Base-by-base conservation (phyloP, 2,113 vertebrate species). In the Geococcyx californianus region DNA sequence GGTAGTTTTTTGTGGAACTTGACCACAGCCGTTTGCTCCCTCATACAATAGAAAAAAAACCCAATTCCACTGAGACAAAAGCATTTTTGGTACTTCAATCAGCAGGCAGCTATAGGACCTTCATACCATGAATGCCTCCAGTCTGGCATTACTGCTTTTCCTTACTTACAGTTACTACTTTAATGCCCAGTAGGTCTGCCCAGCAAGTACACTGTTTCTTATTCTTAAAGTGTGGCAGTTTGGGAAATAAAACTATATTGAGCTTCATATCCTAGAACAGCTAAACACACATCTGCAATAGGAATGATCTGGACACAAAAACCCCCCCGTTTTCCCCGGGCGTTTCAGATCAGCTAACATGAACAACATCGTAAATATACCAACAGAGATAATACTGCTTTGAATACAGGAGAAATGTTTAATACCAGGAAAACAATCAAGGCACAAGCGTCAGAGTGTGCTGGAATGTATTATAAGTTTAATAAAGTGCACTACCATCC, bases 351-450 rank as follows among this genome's bases (percentile, higher is more conserved):
- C 42, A 90, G 56, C 38, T 88, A 58, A 38, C 26, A 64, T 1
- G 9, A 81, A 59, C 20, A 51, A 3, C 20, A 67, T 13, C 25
- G 36, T 1, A 86, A 19, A 66, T 73, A 62, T 4, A 86, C 45
- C 34, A 42, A 44, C 5, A 49, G 25, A 66, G 21, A 58, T 16
- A 69, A 40, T 31, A 34, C 0, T 70, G 44, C 24, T 63, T 42
- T 10, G 59, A 89, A 77, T 28, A 51, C 10, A 81, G 16, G 6
- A 86, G 5, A 36, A 66, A 52, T 5, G 6, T 55, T 94, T 51
- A 64, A 38, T 28, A 54, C 0, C 2, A 55, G 29, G 31, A 63
- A 83, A 86, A 54, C 8, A 80, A 54, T 1, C 0, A 1, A 72
- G 33, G 16, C n/a, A 73, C 36, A 49, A 73, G 49, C 0, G 0